Conservation (phyloP, 2,113 vertebrate species). For the Onychostruthus taczanowskii region DNA sequence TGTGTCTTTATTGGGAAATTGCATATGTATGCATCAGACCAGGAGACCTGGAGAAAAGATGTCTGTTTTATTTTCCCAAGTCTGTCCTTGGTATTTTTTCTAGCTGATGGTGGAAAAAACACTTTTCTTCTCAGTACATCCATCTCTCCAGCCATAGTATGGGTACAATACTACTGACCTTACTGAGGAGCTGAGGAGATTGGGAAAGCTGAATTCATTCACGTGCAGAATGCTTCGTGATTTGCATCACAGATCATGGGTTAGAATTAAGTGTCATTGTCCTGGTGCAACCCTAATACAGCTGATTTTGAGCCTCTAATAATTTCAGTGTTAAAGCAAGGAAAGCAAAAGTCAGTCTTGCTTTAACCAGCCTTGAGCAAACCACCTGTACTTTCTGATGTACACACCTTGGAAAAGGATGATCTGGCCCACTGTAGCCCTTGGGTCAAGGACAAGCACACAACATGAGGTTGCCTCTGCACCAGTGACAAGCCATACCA, state of each 20-base stretch:
- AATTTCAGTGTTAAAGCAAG: not conserved
- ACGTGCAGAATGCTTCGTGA: fast-evolving
- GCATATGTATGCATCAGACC: not conserved
- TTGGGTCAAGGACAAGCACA: not conserved
- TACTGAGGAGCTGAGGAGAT: not conserved
- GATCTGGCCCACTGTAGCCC: not conserved
- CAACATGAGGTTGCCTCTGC: not conserved
- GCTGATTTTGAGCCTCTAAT: not conserved
- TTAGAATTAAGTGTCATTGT: not conserved
- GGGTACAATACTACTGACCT: not conserved
- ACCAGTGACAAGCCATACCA: not conserved
- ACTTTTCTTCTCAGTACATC: not conserved
- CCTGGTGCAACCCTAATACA: not conserved
- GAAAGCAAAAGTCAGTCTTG: not conserved
- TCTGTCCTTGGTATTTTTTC: not conserved
- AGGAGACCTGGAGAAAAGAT: not conserved
- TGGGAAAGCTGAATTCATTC: not conserved
- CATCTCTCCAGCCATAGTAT: not conserved
- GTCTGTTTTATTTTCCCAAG: not conserved
- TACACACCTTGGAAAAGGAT: not conserved
- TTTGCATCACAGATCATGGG: not conserved
- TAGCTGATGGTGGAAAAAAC: not conserved
- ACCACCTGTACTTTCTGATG: not conserved
- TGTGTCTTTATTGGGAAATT: not conserved
- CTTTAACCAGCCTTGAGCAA: not conserved